A percentile compares a stretch with the other conserved stretches of the same genome.
phyloP scores from a whole-genome alignment of 1,140 invertebrate genomes.

The Teleopsis dalmanni region DNA sequence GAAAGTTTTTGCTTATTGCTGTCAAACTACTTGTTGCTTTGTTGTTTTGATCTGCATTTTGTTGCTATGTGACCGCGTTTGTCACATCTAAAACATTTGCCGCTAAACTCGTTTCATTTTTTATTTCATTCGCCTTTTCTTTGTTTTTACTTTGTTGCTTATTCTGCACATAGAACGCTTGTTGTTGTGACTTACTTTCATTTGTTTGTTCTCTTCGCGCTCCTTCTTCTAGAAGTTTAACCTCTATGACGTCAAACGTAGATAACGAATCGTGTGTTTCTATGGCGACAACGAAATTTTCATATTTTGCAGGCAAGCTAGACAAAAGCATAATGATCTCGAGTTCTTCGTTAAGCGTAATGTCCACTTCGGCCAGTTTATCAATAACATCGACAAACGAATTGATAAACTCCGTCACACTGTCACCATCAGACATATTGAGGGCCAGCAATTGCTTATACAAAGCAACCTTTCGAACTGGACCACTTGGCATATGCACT shows the following conservation, averaged over 20 bases:
- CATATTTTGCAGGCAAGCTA: slow-evolving; percentile 11
- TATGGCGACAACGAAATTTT: slow-evolving; percentile 16
- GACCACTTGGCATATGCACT: slow-evolving; percentile 11
- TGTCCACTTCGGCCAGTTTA: slow-evolving; percentile 7
- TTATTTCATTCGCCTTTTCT: too few species aligned
- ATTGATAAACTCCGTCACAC: slow-evolving; percentile 9
- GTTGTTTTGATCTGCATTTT: too few species aligned
- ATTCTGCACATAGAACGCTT: too few species aligned
- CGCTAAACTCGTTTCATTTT: too few species aligned
- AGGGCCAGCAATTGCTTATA: slow-evolving; percentile 12
- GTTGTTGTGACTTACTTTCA: too few species aligned
- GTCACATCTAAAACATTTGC: too few species aligned
- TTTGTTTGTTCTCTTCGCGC: too few species aligned
- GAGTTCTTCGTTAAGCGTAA: slow-evolving; percentile 8
- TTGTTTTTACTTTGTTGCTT: too few species aligned
- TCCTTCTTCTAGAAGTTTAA: slow-evolving; percentile 14
- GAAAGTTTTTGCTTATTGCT: too few species aligned
- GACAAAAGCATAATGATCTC: slow-evolving; percentile 14
- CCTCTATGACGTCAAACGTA: slow-evolving; percentile 7
- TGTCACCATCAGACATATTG: slow-evolving; percentile 7
- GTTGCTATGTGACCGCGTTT: too few species aligned
- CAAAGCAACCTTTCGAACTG: slow-evolving; percentile 11
- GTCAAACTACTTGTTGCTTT: too few species aligned
- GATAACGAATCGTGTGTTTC: slow-evolving; percentile 12
- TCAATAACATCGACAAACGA: slow-evolving; percentile 7